These are phyloP conservation scores for Boloria selene DNA, from an alignment of 2,888 invertebrate genomes.

Conservation along the genomic window DNA sequence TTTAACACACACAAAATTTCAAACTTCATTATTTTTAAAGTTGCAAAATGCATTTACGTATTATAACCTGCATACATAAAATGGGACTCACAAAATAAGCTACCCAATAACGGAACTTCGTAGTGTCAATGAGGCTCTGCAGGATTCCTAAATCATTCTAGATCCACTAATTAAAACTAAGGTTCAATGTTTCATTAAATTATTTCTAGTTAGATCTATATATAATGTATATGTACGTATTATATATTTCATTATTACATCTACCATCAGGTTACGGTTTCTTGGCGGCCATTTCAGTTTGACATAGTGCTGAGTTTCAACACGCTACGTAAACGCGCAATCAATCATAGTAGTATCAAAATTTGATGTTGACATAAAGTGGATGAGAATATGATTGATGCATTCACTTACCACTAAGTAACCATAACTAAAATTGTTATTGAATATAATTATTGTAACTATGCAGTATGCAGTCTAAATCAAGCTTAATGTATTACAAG, in stretches of 20 bases:
- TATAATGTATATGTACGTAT: too few species aligned
- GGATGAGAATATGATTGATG: slow-evolving; percentile 80
- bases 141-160: too few species aligned
- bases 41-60: too few species aligned
- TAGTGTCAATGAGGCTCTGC: too few species aligned
- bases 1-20: too few species aligned
- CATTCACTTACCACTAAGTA: slow-evolving; percentile 57
- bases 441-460: slow-evolving; percentile 25
- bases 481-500: not conserved
- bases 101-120: too few species aligned
- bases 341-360: slow-evolving; percentile 77
- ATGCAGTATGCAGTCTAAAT: not conserved
- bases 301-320: slow-evolving; percentile 11
- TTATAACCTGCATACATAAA: too few species aligned
- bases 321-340: slow-evolving; percentile 55
- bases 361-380: slow-evolving; percentile 79
- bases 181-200: too few species aligned
- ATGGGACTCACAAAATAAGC: too few species aligned
- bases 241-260: not conserved
- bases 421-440: slow-evolving; percentile 49
- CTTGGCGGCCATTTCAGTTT: slow-evolving; percentile 35
- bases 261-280: slow-evolving; percentile 33
- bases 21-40: too few species aligned
- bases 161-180: too few species aligned
- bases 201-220: too few species aligned